A percentile compares a stretch with the other conserved stretches of the same genome.
These are phyloP conservation scores for Cheilinus undulatus DNA, from an alignment of 2,113 vertebrate species.

Conservation along the genomic window DNA sequence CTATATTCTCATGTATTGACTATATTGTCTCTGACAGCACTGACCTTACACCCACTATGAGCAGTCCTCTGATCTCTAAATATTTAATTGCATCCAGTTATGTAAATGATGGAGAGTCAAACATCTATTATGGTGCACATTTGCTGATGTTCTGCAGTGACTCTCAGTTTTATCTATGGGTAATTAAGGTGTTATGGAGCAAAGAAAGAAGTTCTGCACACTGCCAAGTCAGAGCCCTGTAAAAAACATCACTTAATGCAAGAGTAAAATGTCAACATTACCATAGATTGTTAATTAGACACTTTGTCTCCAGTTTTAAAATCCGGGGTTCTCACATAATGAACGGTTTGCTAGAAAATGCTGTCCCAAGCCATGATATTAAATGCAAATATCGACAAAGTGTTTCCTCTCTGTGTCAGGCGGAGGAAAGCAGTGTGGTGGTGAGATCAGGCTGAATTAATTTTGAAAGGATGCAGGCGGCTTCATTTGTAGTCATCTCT, in stretches of 20 bases:
- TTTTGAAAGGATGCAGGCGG: constrained; percentile 48
- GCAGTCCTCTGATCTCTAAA: constrained; percentile 53
- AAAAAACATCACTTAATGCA: constrained; percentile 55
- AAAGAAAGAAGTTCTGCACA: constrained; percentile 24
- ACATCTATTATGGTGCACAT: constrained; percentile 47
- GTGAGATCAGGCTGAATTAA: constrained; percentile 50
- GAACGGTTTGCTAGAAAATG: constrained; percentile 39
- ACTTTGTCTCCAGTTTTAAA: constrained; percentile 58
- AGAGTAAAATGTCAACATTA: constrained; percentile 72
- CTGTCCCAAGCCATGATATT: constrained; percentile 6
- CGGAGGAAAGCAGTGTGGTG: constrained; percentile 28
- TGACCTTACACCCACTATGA: constrained; percentile 58
- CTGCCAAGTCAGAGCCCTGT: constrained; percentile 13
- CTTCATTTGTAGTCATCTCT: constrained; percentile 61
- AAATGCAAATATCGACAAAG: constrained; percentile 59
- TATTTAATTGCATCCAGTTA: constrained; percentile 66
- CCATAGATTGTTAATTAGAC: constrained; percentile 66
- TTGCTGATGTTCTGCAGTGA: constrained; percentile 13
- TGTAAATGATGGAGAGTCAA: constrained; percentile 55
- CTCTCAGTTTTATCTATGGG: constrained; percentile 36
- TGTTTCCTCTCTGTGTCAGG: constrained; percentile 11
- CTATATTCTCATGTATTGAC: constrained; percentile 15
- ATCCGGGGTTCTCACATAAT: constrained; percentile 45
- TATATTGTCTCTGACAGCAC: constrained; percentile 42
- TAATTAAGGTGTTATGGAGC: constrained; percentile 55